A percentile compares a stretch with the other conserved stretches of the same genome.
Conservation (phyloP, 2,888 invertebrate species). For the Sialis lutaria region DNA sequence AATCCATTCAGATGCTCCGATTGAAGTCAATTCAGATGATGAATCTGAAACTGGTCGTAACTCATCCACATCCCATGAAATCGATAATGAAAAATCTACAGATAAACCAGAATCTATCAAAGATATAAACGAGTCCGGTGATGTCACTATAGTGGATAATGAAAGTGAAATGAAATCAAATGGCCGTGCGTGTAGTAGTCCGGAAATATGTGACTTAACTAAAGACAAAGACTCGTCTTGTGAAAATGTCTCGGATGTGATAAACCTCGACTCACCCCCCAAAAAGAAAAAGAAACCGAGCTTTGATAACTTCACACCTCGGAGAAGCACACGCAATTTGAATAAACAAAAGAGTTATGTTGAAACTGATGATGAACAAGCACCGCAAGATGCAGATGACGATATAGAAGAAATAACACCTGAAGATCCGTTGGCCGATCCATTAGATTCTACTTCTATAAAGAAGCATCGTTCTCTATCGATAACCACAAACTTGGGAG, state of each 20-base stretch:
- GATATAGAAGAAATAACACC: conserved; percentile 45
- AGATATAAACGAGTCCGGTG: conserved; percentile 20
- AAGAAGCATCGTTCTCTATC: not conserved
- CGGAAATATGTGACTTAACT: conserved; percentile 23
- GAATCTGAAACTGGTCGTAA: conserved; percentile 17
- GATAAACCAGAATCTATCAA: conserved; percentile 7
- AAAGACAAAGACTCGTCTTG: conserved; percentile 26
- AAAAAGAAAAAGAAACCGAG: conserved; percentile 19
- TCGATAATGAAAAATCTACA: conserved; percentile 17
- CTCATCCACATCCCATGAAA: conserved; percentile 20
- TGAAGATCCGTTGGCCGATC: conserved; percentile 34
- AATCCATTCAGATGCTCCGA: conserved; percentile 5
- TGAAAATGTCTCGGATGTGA: conserved; percentile 13
- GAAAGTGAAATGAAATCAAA: conserved; percentile 9
- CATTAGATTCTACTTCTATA: not conserved
- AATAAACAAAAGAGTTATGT: conserved; percentile 34
- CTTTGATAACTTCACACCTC: conserved; percentile 15
- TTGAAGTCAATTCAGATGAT: conserved; percentile 24
- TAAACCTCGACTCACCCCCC: conserved; percentile 21
- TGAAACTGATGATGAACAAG: conserved; percentile 23
- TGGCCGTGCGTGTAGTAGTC: conserved; percentile 19
- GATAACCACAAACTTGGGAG: not conserved
- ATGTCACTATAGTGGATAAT: conserved; percentile 22
- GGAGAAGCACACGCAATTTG: conserved; percentile 36
- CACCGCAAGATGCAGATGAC: conserved; percentile 34